Base-by-base conservation (phyloP, 2,113 vertebrate genomes). In the Paraplagusia blochii region DNA sequence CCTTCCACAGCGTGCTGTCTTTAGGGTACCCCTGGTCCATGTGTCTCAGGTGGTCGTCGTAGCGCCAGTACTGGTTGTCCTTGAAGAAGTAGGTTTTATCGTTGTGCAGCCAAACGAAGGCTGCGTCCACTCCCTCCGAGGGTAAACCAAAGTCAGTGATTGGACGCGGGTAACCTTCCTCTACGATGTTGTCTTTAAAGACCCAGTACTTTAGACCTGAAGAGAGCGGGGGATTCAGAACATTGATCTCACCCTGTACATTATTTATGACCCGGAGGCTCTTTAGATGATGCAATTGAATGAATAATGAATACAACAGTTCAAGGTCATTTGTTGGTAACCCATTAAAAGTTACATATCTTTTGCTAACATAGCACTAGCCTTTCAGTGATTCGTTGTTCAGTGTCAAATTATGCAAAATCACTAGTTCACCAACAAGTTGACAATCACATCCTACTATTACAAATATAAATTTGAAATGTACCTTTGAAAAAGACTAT, bases 81-180 rank as follows among this genome's bases (percentile, higher is more conserved):
- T 94, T 98, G 89, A 99, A 98, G 90, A 98, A 97, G 73, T 98
- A 98, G 46, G 96, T 97, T 90, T 95, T 98, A 74, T 95, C 95
- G 51, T 93, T 95, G 89, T 94, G 94, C 2, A 92, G 85, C 93
- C 95, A 97, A 83, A 94, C 92, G 44, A 98, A 96, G 8, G 93
- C 95, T 0, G 94, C 95, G 0, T 98, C 95, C 1, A 98, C 82
- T 8, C 93, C 93, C 33, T 94, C 94, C 1, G 62, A 68, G 0
- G 97, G 94, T 38, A 98, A 88, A 48, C 95, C 93, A 0, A 96
- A 97, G 88, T 99, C 97, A 0, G 90, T 94, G 85, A 97, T 87
- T 0, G 91, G 90, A 54, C 95, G 91, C 0, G 97, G 96, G 77
- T 95, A 98, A 35, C 95, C 95, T 77, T 98, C 95, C 77, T 98